phyloP scores from a whole-genome alignment of 2,797 vertebrate genomes.

The Pseudopleuronectes americanus region DNA sequence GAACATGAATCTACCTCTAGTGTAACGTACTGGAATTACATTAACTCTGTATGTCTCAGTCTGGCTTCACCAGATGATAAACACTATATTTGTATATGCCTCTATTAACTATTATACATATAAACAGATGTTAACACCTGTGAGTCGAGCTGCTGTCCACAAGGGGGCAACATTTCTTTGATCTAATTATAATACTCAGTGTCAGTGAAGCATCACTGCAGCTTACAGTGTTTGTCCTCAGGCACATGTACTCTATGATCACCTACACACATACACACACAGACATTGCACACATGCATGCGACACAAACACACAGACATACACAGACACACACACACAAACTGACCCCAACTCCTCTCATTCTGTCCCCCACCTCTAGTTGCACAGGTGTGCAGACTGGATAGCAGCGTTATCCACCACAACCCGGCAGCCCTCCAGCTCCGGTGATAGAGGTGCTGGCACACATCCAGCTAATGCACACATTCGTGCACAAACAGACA shows the following conservation, averaged over 20 bases:
- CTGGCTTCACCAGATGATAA: not conserved
- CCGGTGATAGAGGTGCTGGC: constrained; percentile 60
- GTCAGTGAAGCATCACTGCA: constrained; percentile 1
- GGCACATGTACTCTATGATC: constrained; percentile 8
- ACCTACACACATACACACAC: not conserved
- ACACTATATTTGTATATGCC: not conserved
- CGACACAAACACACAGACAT: constrained; percentile 6
- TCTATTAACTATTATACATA: not conserved
- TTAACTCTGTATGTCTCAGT: not conserved
- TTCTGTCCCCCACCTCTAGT: constrained; percentile 41
- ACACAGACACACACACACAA: constrained; percentile 1
- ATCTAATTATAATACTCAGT: not conserved
- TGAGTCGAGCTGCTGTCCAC: constrained; percentile 6
- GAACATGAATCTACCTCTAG: too few species aligned
- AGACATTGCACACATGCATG: not conserved
- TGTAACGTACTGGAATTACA: too few species aligned
- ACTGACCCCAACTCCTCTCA: constrained; percentile 9
- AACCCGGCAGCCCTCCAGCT: constrained; percentile 41
- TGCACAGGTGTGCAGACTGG: constrained; percentile 72
- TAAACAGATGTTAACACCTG: too few species aligned
- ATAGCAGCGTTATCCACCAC: constrained; percentile 53
- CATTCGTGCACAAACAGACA: constrained; percentile 11
- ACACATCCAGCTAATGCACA: constrained; percentile 44
- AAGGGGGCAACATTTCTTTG: not conserved
- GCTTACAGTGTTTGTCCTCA: constrained; percentile 11